Evolutionary conservation across 2,797 vertebrate genomes (phyloP).

Genomic region (Propithecus deckenii): DNA sequence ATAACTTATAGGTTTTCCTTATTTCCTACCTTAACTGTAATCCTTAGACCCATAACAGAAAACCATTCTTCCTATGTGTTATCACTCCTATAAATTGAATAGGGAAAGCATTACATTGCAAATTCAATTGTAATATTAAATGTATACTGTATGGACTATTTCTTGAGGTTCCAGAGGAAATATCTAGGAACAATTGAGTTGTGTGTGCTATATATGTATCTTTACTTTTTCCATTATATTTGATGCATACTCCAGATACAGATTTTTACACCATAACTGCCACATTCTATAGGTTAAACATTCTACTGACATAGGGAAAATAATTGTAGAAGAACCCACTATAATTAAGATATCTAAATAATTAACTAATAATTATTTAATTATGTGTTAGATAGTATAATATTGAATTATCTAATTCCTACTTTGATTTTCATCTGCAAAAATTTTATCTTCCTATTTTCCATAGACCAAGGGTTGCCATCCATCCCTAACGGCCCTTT

Average conservation of each 20-base stretch:
- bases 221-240: neutral
- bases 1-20: neutral
- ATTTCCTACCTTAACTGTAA: neutral
- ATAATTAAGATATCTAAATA: neutral
- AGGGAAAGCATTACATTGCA: neutral
- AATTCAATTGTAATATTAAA: neutral
- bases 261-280: neutral
- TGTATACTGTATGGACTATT: neutral
- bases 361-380: neutral
- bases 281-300: neutral
- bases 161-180: neutral
- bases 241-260: neutral
- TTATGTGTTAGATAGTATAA: neutral
- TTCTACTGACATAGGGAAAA: neutral
- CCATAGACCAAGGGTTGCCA: neutral
- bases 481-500: neutral
- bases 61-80: neutral
- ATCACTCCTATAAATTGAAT: neutral
- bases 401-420: neutral
- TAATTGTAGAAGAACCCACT: neutral
- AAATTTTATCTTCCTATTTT: neutral
- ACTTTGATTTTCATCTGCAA: neutral
- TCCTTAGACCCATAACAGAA: neutral
- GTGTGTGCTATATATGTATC: no score
- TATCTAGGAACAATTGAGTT: neutral